phyloP scores from a whole-genome alignment of 2,797 vertebrate species.

The Cryptoblepharus egeriae region DNA sequence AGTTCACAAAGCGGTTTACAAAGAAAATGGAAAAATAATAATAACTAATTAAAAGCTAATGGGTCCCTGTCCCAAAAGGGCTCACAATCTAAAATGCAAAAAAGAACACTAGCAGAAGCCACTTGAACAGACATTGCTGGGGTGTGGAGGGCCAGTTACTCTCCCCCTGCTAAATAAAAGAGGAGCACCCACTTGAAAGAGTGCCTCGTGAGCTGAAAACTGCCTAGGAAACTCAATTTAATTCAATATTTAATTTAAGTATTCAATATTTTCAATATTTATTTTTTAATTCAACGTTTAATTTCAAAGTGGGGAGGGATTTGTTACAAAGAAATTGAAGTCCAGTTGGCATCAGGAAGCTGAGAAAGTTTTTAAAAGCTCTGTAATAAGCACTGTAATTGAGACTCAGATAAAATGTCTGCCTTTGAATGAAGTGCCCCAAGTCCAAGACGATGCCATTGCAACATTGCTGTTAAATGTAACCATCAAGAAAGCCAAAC shows the following conservation, averaged over 20 bases:
- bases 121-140: too few species aligned
- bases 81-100: too few species aligned
- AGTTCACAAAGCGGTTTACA: too few species aligned
- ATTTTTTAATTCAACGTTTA: conserved; percentile 3
- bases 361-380: neutral
- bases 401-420: neutral
- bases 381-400: neutral
- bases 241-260: conserved; percentile 6
- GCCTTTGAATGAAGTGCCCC: neutral
- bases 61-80: too few species aligned
- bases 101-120: too few species aligned
- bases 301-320: neutral
- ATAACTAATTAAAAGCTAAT: too few species aligned
- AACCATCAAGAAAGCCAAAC: neutral
- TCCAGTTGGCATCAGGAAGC: neutral
- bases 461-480: neutral
- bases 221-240: neutral
- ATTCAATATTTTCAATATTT: too few species aligned
- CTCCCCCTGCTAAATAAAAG: too few species aligned
- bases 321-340: neutral
- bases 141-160: too few species aligned
- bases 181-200: too few species aligned
- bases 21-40: too few species aligned
- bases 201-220: neutral
- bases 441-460: neutral